phyloP scores from a whole-genome alignment of 2,797 vertebrate species.

The Leuciscus waleckii region DNA sequence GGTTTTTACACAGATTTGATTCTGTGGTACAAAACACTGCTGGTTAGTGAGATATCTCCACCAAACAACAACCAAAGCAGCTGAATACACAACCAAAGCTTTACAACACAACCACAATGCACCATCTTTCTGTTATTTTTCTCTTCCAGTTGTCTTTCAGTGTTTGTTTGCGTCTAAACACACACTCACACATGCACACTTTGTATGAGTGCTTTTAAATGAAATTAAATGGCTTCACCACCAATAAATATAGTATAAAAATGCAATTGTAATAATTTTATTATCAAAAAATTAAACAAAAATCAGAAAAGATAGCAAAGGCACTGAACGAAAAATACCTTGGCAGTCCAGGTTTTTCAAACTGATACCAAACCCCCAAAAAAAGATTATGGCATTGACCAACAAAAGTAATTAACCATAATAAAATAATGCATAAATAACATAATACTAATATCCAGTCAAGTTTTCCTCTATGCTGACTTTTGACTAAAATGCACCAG shows the following conservation, averaged over 20 bases:
- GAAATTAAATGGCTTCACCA: conserved; percentile 96
- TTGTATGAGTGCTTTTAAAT: conserved; percentile 76
- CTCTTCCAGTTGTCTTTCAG: conserved; percentile 50
- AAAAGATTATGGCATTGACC: conserved; percentile 88
- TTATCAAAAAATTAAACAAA: conserved; percentile 70
- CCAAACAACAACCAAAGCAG: conserved; percentile 48
- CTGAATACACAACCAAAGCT: conserved; percentile 48
- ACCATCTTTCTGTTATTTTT: conserved; percentile 28
- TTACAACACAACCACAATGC: conserved; percentile 47
- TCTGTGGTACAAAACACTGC: conserved; percentile 67
- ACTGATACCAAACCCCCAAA: conserved; percentile 77
- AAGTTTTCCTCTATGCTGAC: conserved; percentile 92
- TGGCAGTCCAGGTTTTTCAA: conserved; percentile 87
- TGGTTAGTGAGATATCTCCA: conserved; percentile 42
- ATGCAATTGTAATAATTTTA: conserved; percentile 76
- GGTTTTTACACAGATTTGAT: conserved; percentile 76
- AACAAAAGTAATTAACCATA: conserved; percentile 83
- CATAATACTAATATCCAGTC: conserved; percentile 97
- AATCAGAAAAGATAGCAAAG: conserved; percentile 80
- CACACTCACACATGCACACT: conserved; percentile 61
- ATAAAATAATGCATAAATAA: conserved; percentile 95
- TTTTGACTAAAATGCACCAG: conserved; percentile 89
- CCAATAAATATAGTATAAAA: conserved; percentile 95
- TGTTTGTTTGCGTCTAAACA: conserved; percentile 47
- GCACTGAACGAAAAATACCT: conserved; percentile 90